phyloP scores from a whole-genome alignment of 2,797 vertebrate genomes.

The Tragopan temminckii region DNA sequence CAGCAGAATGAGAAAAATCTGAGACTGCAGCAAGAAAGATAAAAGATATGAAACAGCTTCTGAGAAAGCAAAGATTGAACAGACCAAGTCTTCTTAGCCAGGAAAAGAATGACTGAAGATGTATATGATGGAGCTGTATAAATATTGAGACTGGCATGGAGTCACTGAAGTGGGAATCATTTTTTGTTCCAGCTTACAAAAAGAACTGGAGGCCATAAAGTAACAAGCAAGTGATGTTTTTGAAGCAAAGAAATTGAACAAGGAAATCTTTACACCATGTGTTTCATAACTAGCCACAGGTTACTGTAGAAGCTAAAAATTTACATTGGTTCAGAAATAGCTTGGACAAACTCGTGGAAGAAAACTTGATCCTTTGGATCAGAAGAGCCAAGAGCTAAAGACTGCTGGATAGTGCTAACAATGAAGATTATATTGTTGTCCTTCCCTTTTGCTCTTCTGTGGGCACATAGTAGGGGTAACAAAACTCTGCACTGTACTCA shows the following conservation, averaged over 20 bases:
- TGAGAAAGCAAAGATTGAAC: neutral
- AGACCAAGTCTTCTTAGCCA: neutral
- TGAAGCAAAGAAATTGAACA: neutral
- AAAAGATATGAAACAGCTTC: neutral
- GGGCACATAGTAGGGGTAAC: neutral
- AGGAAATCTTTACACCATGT: neutral
- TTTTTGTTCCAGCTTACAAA: neutral
- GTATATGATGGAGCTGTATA: neutral
- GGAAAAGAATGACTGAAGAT: neutral
- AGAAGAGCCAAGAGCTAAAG: neutral
- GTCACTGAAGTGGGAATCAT: neutral
- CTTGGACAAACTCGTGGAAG: neutral
- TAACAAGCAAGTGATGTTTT: neutral
- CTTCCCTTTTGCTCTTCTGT: neutral
- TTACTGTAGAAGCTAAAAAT: neutral
- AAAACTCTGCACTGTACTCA: neutral
- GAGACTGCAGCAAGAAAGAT: neutral
- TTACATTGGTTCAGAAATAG: neutral
- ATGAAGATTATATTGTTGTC: neutral
- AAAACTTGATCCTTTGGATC: neutral
- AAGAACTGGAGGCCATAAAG: neutral
- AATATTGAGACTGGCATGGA: neutral
- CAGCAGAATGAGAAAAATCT: slow-evolving; percentile 17
- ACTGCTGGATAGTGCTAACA: rapidly evolving
- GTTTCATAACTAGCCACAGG: neutral